phyloP scores from a whole-genome alignment of 2,888 invertebrate genomes.

The Amphipyra berbera region DNA sequence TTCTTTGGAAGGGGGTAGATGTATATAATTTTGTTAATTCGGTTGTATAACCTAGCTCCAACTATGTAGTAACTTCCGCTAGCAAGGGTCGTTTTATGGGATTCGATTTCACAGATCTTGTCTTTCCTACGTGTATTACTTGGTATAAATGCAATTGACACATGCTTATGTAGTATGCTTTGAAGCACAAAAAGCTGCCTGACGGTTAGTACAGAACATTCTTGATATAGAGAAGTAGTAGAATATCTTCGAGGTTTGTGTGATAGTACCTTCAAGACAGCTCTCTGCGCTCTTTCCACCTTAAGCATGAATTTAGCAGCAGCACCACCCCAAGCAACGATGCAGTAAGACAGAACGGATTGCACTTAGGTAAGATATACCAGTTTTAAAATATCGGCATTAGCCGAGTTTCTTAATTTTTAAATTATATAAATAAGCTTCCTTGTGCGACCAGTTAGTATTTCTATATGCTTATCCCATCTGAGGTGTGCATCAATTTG shows the following conservation, averaged over 20 bases:
- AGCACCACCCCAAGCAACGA: constrained; percentile 1
- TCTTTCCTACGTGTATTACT: not conserved
- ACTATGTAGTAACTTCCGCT: not conserved
- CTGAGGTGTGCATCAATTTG: too few species aligned
- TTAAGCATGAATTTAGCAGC: not conserved
- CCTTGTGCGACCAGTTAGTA: too few species aligned
- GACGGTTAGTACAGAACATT: not conserved
- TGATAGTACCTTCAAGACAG: too few species aligned
- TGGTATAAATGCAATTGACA: not conserved
- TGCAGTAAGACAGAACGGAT: not conserved
- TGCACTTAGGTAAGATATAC: not conserved
- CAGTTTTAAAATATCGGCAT: too few species aligned
- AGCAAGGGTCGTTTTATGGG: not conserved
- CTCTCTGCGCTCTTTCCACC: not conserved
- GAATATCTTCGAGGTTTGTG: constrained; percentile 3
- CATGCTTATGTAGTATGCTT: not conserved
- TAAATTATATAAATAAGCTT: too few species aligned
- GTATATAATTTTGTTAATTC: not conserved
- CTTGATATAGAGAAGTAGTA: constrained; percentile 1
- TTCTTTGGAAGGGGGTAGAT: not conserved
- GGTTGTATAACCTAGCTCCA: not conserved
- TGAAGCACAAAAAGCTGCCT: constrained; percentile 3
- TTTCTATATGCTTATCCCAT: too few species aligned
- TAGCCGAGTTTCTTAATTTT: too few species aligned
- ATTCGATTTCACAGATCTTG: not conserved